A percentile compares a stretch with the other conserved stretches of the same genome.
phyloP scores from a whole-genome alignment of 2,113 vertebrate genomes.

The Podarcis muralis region DNA sequence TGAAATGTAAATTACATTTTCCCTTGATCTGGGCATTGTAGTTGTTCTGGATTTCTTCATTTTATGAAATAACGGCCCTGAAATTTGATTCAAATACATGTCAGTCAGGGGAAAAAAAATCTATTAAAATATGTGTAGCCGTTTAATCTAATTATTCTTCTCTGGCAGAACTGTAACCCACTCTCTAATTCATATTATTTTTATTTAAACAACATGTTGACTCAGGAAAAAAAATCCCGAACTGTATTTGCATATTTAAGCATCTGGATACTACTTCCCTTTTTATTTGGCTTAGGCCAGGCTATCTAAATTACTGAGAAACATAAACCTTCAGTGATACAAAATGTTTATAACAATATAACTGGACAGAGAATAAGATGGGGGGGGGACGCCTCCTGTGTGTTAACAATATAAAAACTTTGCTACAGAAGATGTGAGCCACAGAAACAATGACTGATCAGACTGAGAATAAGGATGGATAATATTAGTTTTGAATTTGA shows the following conservation, averaged over 20 bases:
- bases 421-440: no score
- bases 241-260: not conserved
- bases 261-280: not conserved
- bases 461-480: no score
- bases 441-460: no score
- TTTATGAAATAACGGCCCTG: conserved; percentile 15
- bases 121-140: not conserved
- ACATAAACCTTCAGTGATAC: not conserved
- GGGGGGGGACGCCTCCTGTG: no score
- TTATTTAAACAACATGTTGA: conserved; percentile 19
- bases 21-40: not conserved
- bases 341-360: not conserved
- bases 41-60: not conserved
- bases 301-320: not conserved
- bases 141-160: conserved; percentile 23
- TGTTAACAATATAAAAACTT: no score
- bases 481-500: no score
- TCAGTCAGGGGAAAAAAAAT: conserved; percentile 34
- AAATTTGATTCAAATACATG: conserved; percentile 28
- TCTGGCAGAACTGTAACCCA: not conserved
- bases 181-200: not conserved
- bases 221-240: not conserved
- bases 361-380: no score
- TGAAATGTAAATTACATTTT: not conserved
- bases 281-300: not conserved